Evolutionary conservation across 2,113 vertebrate species (phyloP), one percentile per base, ranked within the genome.

Genomic region (Elaphurus davidianus): DNA sequence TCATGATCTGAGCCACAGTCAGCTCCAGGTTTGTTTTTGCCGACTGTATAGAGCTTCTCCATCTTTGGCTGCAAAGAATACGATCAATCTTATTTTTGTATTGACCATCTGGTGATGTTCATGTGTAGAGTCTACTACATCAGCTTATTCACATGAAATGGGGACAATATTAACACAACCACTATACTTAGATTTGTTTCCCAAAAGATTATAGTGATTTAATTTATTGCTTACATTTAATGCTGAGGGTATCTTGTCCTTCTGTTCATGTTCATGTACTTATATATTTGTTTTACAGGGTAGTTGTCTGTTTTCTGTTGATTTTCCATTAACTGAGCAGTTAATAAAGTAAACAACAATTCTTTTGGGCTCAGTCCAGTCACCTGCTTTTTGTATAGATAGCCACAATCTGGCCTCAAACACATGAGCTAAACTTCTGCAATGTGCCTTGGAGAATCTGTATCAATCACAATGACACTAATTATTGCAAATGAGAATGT

Each of bases 401-500:
- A 52, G 40, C 21, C 45, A 95, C 27, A 74, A 81, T 36, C 50
- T 88, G 45, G 47, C n/a, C n/a, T 90, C 62, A 95, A 71, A 96
- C 7, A 45, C 2, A n/a, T 12, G 27, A 95, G 2, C 30, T 84
- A 17, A 90, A 79, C 36, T 90, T 28, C 10, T 43, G 9, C 52
- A 90, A 47, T 30, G 15, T 62, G 50, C 83, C 85, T 17, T 57
- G 10, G 85, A 55, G 74, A 64, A 95, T 15, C 76, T 9, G 0
- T 60, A 95, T 47, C 50, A 92, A 74, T 74, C 62, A 90, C 50
- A 60, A 97, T 45, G 62, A 76, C 14, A 83, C 21, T 83, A 67
- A 89, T 57, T 71, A 71, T 30, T 84, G 45, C 7, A 93, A 88
- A 95, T 74, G 30, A 97, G 30, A 97, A 97, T 94, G 33, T 90